phyloP scores from a whole-genome alignment of 2,113 vertebrate species.

The Carassius gibelio region DNA sequence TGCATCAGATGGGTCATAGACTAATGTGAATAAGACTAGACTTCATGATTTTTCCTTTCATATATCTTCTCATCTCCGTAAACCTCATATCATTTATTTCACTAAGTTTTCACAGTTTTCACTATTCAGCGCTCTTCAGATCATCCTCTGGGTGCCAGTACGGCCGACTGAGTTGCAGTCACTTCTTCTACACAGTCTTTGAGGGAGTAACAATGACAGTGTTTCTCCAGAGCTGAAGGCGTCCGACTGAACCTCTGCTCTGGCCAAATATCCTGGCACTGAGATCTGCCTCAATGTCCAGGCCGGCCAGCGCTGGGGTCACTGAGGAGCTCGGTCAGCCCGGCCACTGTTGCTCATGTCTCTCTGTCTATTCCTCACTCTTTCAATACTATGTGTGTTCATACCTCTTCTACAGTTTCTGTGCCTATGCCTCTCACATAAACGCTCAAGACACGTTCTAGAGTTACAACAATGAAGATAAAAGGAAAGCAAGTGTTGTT shows the following conservation, averaged over 20 bases:
- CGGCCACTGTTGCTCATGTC: conserved; percentile 12
- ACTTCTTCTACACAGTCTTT: conserved; percentile 71
- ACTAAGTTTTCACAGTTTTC: background rate
- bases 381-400: conserved; percentile 2
- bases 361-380: conserved; percentile 56
- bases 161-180: background rate
- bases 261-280: conserved; percentile 68
- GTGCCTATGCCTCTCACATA: background rate
- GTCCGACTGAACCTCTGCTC: conserved; percentile 53
- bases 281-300: conserved; percentile 66
- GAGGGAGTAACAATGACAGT: conserved; percentile 72
- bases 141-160: background rate
- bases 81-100: background rate
- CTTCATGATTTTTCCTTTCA: background rate
- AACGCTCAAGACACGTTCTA: no score
- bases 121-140: no score
- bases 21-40: no score
- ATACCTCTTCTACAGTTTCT: background rate
- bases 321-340: conserved; percentile 64
- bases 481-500: background rate
- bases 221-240: conserved; percentile 63
- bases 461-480: background rate
- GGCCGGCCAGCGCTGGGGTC: conserved; percentile 63
- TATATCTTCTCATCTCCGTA: background rate
- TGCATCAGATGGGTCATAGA: background rate